phyloP scores from a whole-genome alignment of 2,888 invertebrate species.

The Drosophila prolongata region DNA sequence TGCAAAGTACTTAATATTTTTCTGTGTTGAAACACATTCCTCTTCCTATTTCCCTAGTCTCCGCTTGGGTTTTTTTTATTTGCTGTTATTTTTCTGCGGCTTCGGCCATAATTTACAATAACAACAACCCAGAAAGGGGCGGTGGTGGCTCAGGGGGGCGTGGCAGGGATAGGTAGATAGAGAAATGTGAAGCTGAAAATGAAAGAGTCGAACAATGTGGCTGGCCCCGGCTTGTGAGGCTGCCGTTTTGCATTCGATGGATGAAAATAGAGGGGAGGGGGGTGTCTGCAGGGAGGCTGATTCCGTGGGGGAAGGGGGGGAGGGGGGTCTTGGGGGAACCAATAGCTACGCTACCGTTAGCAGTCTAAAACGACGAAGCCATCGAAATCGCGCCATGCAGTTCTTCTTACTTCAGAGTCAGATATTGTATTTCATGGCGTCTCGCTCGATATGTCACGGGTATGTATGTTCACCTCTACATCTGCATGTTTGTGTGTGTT shows the following conservation, averaged over 20 bases:
- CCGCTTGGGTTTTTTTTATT: conserved; percentile 49
- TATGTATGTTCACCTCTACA: conserved; percentile 10
- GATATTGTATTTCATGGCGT: conserved; percentile 72
- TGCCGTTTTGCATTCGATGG: conserved; percentile 43
- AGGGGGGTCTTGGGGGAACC: not conserved
- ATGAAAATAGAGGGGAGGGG: conserved; percentile 9
- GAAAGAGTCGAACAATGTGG: conserved; percentile 78
- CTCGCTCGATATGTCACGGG: conserved; percentile 73
- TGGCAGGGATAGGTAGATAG: conserved; percentile 44
- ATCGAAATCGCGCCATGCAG: conserved; percentile 65
- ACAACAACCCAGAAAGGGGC: conserved; percentile 45
- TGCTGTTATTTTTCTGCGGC: conserved; percentile 70
- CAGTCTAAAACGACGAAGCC: conserved; percentile 46
- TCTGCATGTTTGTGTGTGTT: conserved; percentile 20
- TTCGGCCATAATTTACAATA: conserved; percentile 76
- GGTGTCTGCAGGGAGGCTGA: not conserved
- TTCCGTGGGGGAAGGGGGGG: not conserved
- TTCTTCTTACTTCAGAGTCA: conserved; percentile 54
- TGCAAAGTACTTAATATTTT: not conserved
- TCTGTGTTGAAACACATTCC: conserved; percentile 6
- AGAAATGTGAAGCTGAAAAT: conserved; percentile 74
- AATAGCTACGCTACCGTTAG: conserved; percentile 53
- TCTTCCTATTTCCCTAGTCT: conserved; percentile 33
- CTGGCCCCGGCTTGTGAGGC: conserved; percentile 47
- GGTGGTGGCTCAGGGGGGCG: conserved; percentile 14